Base-by-base conservation (phyloP, 2,113 vertebrate genomes). In the Hydropotes inermis region DNA sequence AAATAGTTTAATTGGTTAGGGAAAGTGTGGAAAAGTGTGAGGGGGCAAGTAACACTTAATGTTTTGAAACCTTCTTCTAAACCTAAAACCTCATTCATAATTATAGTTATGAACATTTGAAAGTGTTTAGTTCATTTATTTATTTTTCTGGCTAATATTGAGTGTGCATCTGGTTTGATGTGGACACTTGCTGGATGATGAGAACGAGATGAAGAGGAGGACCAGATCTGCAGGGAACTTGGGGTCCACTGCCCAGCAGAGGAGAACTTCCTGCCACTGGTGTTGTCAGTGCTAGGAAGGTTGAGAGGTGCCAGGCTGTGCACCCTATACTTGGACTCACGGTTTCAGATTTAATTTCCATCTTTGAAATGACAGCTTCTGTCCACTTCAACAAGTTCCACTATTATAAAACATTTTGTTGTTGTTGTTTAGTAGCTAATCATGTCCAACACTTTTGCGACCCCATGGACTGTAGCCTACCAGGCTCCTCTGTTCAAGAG, bases 31-130 rank as follows among this genome's bases (percentile, higher is more conserved):
- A 43, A 88, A 67, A 16, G 4, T 50, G 13, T 74, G 43, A 87
- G 15, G 60, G 17, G 21, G 5, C n/a, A 67, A 28, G 23, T 54
- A 64, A 96, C 33, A 61, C 76, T 45, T 36, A 87, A 70, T 89
- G 58, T 81, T 94, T 79, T 97, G 76, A 95, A 88, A 78, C 47
- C 8, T n/a, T 33, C n/a, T 54, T 5, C 67, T 93, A 61, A 91
- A 61, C 36, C 36, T 92, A 57, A 94, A 89, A 36, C 30, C 23
- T n/a, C 60, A 85, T 82, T 82, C 47, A 79, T 67, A 60, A 13
- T 10, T 45, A 79, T 91, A 50, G 21, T 57, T 58, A 82, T 16
- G 43, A 82, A 88, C 50, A 91, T 81, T 45, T 86, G 14, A 58
- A 92, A 83, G 25, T 57, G 4, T 81, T 67, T 89, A 8, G 9